Evolutionary conservation across 2,888 invertebrate genomes (phyloP).

Genomic region (Iphiclides podalirius): DNA sequence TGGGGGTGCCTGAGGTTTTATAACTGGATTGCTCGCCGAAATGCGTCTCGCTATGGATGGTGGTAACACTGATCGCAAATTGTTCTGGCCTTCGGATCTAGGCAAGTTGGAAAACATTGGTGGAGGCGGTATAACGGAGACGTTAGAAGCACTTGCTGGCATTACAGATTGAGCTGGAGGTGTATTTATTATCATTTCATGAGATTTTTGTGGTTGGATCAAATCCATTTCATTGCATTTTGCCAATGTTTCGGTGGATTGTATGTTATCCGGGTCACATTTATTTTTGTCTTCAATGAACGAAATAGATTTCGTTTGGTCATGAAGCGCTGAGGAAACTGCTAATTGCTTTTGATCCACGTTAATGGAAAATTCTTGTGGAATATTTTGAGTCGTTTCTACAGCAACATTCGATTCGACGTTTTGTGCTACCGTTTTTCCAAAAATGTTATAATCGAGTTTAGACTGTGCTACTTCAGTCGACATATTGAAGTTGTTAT

Average conservation of each 20-base stretch:
- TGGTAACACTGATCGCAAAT: slow-evolving; percentile 56
- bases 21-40: slow-evolving; percentile 52
- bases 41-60: slow-evolving; percentile 69
- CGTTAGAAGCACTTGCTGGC: slow-evolving; percentile 22
- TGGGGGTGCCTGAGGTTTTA: slow-evolving; percentile 43
- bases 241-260: background rate
- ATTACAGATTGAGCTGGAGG: background rate
- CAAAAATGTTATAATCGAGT: background rate
- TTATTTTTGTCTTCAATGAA: background rate
- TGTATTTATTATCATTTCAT: background rate
- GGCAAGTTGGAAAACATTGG: slow-evolving; percentile 61
- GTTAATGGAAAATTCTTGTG: slow-evolving; percentile 18
- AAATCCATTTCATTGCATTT: slow-evolving; percentile 25
- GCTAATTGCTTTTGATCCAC: slow-evolving; percentile 2
- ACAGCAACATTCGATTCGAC: background rate
- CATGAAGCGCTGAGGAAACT: no score
- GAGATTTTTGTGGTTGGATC: background rate
- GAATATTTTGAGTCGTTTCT: slow-evolving; percentile 17
- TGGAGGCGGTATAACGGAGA: slow-evolving; percentile 61
- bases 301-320: background rate
- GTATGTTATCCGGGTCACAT: background rate
- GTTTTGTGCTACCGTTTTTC: background rate
- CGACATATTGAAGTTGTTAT: background rate
- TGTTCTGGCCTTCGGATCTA: slow-evolving; percentile 39
- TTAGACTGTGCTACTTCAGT: background rate